Evolutionary conservation across 2,113 vertebrate species (phyloP).

Genomic region (Microcebus jonahi): DNA sequence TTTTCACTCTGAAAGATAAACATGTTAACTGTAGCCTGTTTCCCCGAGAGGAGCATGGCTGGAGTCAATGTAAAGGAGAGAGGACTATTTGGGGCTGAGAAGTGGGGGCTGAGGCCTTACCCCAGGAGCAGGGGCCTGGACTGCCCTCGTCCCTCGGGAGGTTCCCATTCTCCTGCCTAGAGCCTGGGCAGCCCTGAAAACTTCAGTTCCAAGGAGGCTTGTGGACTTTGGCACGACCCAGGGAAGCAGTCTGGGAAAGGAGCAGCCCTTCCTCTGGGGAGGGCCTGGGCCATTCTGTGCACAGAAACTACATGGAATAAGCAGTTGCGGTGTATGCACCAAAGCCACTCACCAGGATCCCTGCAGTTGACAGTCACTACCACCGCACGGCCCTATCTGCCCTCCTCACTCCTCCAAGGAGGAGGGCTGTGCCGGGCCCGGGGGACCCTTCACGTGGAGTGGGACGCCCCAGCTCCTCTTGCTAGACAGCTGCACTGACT

Average conservation of each 20-base stretch:
- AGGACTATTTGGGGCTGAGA: background rate
- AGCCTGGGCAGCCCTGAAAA: background rate
- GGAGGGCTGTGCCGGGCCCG: accelerated
- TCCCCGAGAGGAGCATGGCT: background rate
- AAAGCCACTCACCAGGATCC: accelerated
- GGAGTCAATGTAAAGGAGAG: background rate
- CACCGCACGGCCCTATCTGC: accelerated
- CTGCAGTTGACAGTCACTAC: background rate
- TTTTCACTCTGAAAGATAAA: background rate
- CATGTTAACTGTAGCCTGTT: background rate
- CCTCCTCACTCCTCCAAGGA: background rate
- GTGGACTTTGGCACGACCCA: background rate
- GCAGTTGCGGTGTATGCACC: accelerated
- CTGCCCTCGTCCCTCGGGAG: background rate
- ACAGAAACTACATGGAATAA: background rate
- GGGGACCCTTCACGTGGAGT: too few relatives aligned
- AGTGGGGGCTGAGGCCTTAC: background rate
- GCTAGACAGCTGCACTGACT: background rate
- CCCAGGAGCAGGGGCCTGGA: background rate
- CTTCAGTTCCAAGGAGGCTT: too few relatives aligned
- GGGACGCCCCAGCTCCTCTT: background rate
- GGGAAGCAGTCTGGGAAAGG: accelerated
- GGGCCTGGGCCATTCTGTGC: accelerated
- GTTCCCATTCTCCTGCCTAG: background rate
- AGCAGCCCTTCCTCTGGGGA: background rate